Evolutionary conservation across 2,113 vertebrate genomes (phyloP), one percentile per base, ranked within the genome.

Genomic region (Bos javanicus): DNA sequence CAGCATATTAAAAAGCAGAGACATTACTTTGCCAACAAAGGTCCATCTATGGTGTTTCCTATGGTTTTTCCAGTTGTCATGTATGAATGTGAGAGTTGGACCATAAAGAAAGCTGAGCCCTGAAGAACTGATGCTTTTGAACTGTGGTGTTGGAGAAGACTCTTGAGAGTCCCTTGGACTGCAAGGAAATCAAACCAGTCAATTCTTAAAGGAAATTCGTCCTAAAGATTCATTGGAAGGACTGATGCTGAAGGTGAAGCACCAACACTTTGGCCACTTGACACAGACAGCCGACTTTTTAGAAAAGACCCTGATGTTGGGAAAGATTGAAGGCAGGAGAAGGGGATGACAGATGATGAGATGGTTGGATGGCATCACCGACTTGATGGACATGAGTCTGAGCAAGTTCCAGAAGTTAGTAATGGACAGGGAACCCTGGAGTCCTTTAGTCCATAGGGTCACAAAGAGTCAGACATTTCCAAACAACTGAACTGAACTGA

Each of bases 221-320:
- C 19, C 67, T 25, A 21, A 39, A 39, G 36, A 25, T 13, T 74
- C 67, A 39, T 3, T 23, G n/a, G 36, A 74, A 39, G 67, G 36
- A 74, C 36, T 74, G 10, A 74, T 74, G 36, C 10, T 74, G 10
- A 39, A 74, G 67, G n/a, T 74, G 67, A 74, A 39, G 36, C 2
- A 12, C 19, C 67, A 74, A 74, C 36, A 39, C 36, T 74, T 67
- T 25, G 67, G 67, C 10, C 67, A 39, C 36, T 11, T 74, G n/a
- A 21, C 0, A 0, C 36, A 36, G 13, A 74, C n/a, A 74, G 67
- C 36, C 0, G 5, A 74, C 36, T 74, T 74, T 74, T 74, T 39
- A 23, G 1, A 74, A 74, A 74, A 74, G 11, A 39, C 19, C 5
- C 67, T 74, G 67, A 74, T 74, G 67, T 1, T 74, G 67, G 19